Conservation (phyloP, 1,140 invertebrate species). For the Pseudobourletiella spinata region DNA sequence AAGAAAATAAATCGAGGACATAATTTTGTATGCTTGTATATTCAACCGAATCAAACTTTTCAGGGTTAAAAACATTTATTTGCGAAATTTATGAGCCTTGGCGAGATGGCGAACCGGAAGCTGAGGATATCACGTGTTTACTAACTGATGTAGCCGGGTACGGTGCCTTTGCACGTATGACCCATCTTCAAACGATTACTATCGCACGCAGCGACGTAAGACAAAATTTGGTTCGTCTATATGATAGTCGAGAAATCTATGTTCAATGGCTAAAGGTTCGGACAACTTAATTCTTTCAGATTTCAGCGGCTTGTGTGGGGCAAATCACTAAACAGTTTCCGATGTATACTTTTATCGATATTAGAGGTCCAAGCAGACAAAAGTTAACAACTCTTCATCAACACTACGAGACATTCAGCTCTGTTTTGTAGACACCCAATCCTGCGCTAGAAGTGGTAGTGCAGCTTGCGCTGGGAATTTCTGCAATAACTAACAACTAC, state of each 20-base stretch:
- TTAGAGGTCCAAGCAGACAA: not conserved
- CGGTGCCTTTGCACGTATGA: not conserved
- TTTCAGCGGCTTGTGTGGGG: not conserved
- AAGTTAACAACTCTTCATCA: not conserved
- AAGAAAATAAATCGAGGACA: no score
- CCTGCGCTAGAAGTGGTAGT: no score
- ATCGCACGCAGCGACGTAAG: conserved; percentile 1
- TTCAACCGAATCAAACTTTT: not conserved
- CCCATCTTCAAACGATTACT: not conserved
- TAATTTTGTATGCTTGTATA: no score
- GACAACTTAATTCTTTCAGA: not conserved
- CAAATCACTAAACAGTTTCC: not conserved
- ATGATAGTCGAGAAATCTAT: not conserved
- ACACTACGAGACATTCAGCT: no score
- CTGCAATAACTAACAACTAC: no score
- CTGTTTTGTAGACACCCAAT: no score
- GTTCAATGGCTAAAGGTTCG: not conserved
- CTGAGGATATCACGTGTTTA: not conserved
- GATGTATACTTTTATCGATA: not conserved
- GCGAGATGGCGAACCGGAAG: not conserved
- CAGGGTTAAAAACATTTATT: not conserved
- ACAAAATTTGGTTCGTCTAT: no score
- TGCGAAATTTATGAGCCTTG: conserved; percentile 3
- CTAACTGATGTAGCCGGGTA: not conserved
- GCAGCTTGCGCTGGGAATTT: no score